These are phyloP conservation scores for Megalops cyprinoides DNA, from an alignment of 2,797 vertebrate genomes.

Conservation along the genomic window DNA sequence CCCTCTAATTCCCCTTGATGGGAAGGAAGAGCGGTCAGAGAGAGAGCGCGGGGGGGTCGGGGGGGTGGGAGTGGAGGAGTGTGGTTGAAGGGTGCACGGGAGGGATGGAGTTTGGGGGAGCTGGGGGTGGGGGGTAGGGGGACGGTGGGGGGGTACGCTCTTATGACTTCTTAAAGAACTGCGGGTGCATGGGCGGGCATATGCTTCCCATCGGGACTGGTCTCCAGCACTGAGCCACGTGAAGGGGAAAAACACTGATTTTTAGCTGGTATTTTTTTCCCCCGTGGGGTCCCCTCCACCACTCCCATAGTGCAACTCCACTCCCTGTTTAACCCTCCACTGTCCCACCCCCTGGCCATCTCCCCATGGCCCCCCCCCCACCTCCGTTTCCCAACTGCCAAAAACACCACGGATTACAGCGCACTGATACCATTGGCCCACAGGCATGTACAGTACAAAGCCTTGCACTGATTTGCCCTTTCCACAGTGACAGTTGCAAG, in stretches of 20 bases:
- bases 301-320: slow-evolving; percentile 66
- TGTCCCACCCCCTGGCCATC: slow-evolving; percentile 79
- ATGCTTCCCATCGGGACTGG: slow-evolving; percentile 55
- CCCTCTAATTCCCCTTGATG: slow-evolving; percentile 52
- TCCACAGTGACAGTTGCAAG: not conserved
- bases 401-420: not conserved
- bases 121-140: slow-evolving; percentile 11
- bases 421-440: not conserved
- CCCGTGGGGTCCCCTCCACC: not conserved
- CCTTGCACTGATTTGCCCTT: not conserved
- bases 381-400: too few species aligned
- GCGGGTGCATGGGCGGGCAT: slow-evolving; percentile 48
- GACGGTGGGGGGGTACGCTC: slow-evolving; percentile 28
- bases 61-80: too few species aligned
- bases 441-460: not conserved
- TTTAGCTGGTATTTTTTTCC: slow-evolving; percentile 90
- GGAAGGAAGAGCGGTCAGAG: slow-evolving; percentile 54
- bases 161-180: slow-evolving; percentile 10
- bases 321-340: slow-evolving; percentile 65
- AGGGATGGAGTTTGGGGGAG: too few species aligned
- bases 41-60: too few species aligned
- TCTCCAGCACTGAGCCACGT: slow-evolving; percentile 64
- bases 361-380: not conserved
- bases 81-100: too few species aligned
- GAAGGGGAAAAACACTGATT: slow-evolving; percentile 77